Evolutionary conservation across 2,888 invertebrate genomes (phyloP).

Genomic region (Orthonychiurus folsomi): DNA sequence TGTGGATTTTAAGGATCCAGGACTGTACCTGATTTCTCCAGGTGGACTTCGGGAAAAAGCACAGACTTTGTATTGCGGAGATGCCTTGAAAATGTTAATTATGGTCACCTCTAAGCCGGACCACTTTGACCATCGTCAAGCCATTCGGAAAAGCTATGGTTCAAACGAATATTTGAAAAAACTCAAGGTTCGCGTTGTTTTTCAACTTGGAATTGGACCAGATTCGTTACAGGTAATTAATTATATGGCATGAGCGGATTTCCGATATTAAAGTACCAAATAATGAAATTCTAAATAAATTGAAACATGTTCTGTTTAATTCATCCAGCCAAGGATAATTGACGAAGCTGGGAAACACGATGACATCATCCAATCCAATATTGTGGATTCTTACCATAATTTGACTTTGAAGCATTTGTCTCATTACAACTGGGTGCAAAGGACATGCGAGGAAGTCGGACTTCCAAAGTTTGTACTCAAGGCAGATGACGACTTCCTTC

Average conservation of each 20-base stretch:
- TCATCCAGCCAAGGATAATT: constrained; percentile 3
- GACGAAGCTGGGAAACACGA: neutral
- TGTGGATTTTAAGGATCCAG: no score
- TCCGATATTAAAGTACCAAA: neutral
- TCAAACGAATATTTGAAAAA: neutral
- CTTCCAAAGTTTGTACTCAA: constrained; percentile 14
- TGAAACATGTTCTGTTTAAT: neutral
- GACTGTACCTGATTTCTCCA: no score
- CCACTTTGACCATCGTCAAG: no score
- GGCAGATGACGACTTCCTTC: constrained; percentile 18
- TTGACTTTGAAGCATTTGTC: constrained; percentile 18
- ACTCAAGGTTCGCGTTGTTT: neutral
- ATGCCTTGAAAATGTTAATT: no score
- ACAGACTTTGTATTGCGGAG: no score
- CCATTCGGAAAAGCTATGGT: no score
- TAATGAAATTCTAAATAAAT: neutral
- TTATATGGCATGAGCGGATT: no score
- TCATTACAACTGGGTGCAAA: constrained; percentile 17
- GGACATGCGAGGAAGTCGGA: neutral
- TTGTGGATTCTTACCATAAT: constrained; percentile 18
- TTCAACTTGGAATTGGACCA: constrained; percentile 8
- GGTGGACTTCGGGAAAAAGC: no score
- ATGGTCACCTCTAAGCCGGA: no score
- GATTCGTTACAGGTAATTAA: neutral
- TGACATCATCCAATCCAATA: constrained; percentile 14